Evolutionary conservation across 2,113 vertebrate genomes (phyloP).

Genomic region (Cyanoliseus patagonus): DNA sequence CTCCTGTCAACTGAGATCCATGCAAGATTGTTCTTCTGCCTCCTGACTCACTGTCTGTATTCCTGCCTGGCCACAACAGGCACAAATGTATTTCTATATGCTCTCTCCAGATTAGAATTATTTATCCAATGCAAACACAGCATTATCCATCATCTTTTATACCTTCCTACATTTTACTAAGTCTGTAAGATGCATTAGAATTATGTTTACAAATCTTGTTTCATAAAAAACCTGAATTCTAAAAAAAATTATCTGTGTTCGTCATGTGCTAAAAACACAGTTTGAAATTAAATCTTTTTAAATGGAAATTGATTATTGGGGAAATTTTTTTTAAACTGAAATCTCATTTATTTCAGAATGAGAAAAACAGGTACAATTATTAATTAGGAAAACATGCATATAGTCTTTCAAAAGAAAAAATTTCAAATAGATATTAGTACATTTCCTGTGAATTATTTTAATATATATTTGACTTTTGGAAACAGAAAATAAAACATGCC

Average conservation of each 20-base stretch:
- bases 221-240: background rate
- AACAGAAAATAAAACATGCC: background rate
- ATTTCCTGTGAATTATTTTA: background rate
- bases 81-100: background rate
- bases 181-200: background rate
- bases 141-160: background rate
- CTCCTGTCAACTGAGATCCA: slow-evolving; percentile 37
- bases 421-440: background rate
- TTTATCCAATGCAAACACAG: background rate
- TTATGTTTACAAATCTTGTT: background rate
- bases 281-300: background rate
- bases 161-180: background rate
- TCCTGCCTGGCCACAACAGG: background rate
- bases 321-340: background rate
- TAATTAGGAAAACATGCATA: background rate
- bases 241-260: background rate
- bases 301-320: background rate
- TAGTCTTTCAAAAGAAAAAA: background rate
- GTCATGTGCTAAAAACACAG: background rate
- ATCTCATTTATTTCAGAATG: background rate
- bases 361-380: background rate
- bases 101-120: background rate
- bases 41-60: background rate
- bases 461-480: background rate
- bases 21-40: background rate